phyloP scores from a whole-genome alignment of 1,140 invertebrate genomes.

The Diorhabda elongata region DNA sequence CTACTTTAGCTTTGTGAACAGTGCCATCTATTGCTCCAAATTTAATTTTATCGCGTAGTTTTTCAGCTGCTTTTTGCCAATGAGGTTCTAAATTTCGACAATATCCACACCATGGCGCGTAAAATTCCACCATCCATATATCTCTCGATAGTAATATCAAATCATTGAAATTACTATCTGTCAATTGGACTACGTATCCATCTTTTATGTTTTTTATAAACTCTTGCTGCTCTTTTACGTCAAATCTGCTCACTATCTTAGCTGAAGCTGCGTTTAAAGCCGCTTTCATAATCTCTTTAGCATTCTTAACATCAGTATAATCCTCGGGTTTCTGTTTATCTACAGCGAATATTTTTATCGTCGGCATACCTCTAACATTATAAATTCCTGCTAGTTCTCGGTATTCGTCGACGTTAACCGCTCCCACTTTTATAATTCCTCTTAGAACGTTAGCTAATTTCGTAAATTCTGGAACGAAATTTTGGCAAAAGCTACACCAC shows the following conservation, averaged over 20 bases:
- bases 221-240: background rate
- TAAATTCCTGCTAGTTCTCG: slow-evolving; percentile 73
- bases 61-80: slow-evolving; percentile 85
- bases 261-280: slow-evolving; percentile 59
- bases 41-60: slow-evolving; percentile 59
- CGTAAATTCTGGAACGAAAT: slow-evolving; percentile 66
- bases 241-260: background rate
- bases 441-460: slow-evolving; percentile 81
- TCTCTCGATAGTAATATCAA: slow-evolving; percentile 82
- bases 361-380: slow-evolving; percentile 88
- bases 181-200: slow-evolving; percentile 81
- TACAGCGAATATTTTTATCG: slow-evolving; percentile 87
- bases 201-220: slow-evolving; percentile 54
- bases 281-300: slow-evolving; percentile 79
- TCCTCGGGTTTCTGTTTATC: slow-evolving; percentile 82
- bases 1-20: slow-evolving; percentile 73
- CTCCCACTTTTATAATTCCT: slow-evolving; percentile 89
- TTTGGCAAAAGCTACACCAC: slow-evolving; percentile 4
- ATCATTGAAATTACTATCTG: slow-evolving; percentile 89
- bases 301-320: slow-evolving; percentile 79
- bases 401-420: slow-evolving; percentile 84
- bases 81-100: slow-evolving; percentile 92
- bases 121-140: slow-evolving; percentile 94
- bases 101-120: slow-evolving; percentile 91
- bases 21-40: slow-evolving; percentile 94